Conservation (phyloP, 2,113 vertebrate species). For the Apodemus speciosus region DNA sequence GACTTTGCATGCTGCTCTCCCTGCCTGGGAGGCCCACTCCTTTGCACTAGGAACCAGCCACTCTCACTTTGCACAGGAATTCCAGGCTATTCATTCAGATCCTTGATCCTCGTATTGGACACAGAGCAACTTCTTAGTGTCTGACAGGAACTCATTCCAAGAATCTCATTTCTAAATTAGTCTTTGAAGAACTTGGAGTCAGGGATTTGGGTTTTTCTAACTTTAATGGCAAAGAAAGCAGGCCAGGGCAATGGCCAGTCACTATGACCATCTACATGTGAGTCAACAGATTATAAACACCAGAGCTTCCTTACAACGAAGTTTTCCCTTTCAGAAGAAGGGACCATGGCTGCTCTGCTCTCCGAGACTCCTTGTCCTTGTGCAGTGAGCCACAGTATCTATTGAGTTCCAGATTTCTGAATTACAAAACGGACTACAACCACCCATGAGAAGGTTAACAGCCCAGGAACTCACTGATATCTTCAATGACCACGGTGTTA, state of each 20-base stretch:
- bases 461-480: constrained; percentile 88
- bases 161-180: constrained; percentile 47
- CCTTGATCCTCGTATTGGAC: constrained; percentile 2
- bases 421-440: constrained; percentile 36
- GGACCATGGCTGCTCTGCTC: not conserved
- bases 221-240: not conserved
- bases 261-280: not conserved
- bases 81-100: not conserved
- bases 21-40: not conserved
- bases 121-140: not conserved
- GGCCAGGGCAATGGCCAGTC: not conserved
- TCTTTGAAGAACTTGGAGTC: not conserved
- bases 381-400: not conserved
- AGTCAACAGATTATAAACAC: not conserved
- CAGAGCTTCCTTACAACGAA: not conserved
- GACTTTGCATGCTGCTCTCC: not conserved
- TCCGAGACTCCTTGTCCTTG: not conserved
- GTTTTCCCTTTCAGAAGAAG: constrained; percentile 46
- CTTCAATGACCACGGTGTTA: constrained; percentile 91
- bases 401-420: not conserved
- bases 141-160: not conserved
- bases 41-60: not conserved
- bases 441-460: constrained; percentile 38
- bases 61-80: not conserved
- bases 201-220: not conserved